Base-by-base conservation (phyloP, 2,797 vertebrate species). In the Mallotus villosus region DNA sequence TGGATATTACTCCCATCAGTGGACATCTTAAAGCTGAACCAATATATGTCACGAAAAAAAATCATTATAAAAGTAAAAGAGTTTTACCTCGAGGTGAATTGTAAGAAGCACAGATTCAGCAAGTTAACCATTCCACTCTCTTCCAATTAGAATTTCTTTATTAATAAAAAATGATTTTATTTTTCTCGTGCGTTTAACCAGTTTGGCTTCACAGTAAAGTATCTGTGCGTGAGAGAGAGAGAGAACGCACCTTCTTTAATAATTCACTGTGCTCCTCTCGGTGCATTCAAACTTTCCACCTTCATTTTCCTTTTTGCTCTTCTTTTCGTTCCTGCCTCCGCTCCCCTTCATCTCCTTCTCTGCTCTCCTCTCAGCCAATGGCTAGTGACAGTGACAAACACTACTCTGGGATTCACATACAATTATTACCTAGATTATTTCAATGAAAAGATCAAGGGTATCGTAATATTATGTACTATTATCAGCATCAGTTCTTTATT, bases 101-200 rank as follows among this genome's bases (percentile, higher is more conserved):
- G 41, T 37, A 63, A 63, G 62, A 63, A 63, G 62, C 37, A 49
- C 41, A 22, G 11, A 49, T 65, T 65, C 62, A 63, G 62, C 62
- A 63, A 63, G 51, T 41, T 21, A 63, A 63, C n/a, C 34, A 34
- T 11, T 34, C 29, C 29, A 19, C 17, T 63, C 7, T 37, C 62
- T 41, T 63, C n/a, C 32, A 12, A 21, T 63, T 41, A 21, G 29
- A 63, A 41, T 41, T 5, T 63, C 32, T 37, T 41, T 37, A 63
- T 63, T n/a, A 63, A 63, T 41, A 63, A 41, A 37, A n/a, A 19
- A 34, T n/a, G 9, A 37, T 63, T 5, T n/a, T 37, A 55, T 55
- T n/a, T n/a, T 17, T 17, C 17, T 55, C 2, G 4, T n/a, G 51
- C 8, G 9, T 63, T 63, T 9, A 63, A 63, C 32, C 19, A 11